Evolutionary conservation across 2,888 invertebrate species (phyloP).

Genomic region (Glaucopsyche alexis): DNA sequence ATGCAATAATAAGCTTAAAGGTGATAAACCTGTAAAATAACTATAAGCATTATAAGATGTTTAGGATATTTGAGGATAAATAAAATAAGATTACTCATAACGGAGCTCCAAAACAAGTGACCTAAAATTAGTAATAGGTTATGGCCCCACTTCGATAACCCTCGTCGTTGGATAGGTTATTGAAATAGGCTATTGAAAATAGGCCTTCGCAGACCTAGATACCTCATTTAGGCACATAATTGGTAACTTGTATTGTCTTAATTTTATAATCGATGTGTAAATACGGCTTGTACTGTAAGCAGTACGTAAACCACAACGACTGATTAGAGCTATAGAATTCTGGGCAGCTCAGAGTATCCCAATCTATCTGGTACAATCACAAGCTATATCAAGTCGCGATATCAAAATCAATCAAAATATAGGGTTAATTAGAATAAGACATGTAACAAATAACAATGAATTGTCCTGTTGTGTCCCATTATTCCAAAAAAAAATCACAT

Average conservation of each 20-base stretch:
- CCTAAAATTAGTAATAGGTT: conserved; percentile 4
- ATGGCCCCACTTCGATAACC: neutral
- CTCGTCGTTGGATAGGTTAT: neutral
- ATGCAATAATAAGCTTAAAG: conserved; percentile 6
- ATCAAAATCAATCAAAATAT: neutral
- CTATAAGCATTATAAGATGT: neutral
- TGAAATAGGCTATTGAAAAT: neutral
- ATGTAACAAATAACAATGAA: neutral
- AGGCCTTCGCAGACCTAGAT: conserved; percentile 2
- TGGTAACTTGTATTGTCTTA: neutral
- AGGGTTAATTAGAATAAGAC: neutral
- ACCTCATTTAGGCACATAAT: conserved; percentile 20
- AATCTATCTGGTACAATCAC: conserved; percentile 29
- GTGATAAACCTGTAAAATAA: neutral
- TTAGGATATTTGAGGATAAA: neutral
- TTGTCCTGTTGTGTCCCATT: neutral
- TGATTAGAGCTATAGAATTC: conserved; percentile 28
- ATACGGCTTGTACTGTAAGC: conserved; percentile 18
- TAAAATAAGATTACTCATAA: conserved; percentile 8
- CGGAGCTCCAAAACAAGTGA: conserved; percentile 18
- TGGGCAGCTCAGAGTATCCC: neutral
- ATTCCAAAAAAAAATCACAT: too few relatives aligned
- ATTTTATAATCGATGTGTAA: conserved; percentile 1
- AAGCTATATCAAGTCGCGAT: too few relatives aligned
- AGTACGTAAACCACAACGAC: conserved; percentile 28